These are phyloP conservation scores for Trichogramma pretiosum DNA, from an alignment of 1,140 invertebrate species.

Conservation along the genomic window DNA sequence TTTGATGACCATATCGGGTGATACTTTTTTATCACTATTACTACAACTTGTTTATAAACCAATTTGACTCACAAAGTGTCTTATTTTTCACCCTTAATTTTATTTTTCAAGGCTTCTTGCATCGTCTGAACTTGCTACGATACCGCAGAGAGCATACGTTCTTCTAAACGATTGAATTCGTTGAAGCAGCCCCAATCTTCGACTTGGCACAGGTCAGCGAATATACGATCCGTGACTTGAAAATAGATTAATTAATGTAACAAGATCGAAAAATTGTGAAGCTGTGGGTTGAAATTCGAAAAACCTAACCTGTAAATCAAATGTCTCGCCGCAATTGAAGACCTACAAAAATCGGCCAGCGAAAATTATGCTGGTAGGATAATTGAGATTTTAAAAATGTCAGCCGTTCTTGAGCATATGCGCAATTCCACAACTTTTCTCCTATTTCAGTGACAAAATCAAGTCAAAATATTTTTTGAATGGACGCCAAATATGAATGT, in stretches of 20 bases:
- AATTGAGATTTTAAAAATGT: too few relatives aligned
- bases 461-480: too few relatives aligned
- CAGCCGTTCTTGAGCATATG: too few relatives aligned
- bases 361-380: too few relatives aligned
- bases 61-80: slow-evolving; percentile 71
- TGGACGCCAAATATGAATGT: too few relatives aligned
- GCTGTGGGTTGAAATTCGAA: too few relatives aligned
- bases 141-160: slow-evolving; percentile 97
- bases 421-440: too few relatives aligned
- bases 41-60: slow-evolving; percentile 95
- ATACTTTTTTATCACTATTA: too few relatives aligned
- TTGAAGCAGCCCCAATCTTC: slow-evolving; percentile 99
- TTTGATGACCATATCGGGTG: slow-evolving; percentile 94
- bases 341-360: slow-evolving; percentile 97
- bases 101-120: slow-evolving; percentile 91
- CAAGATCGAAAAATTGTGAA: neutral
- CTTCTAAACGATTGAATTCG: slow-evolving; percentile 98
- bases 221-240: slow-evolving; percentile 39
- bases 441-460: too few relatives aligned
- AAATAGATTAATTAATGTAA: slow-evolving; percentile 3
- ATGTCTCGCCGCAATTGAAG: slow-evolving; percentile 99
- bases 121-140: slow-evolving; percentile 99
- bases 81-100: slow-evolving; percentile 68
- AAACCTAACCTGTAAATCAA: slow-evolving; percentile 84
- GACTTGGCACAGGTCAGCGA: slow-evolving; percentile 55